A percentile compares a stretch with the other conserved stretches of the same genome.
These are phyloP conservation scores for Ateles fusciceps DNA, from an alignment of 2,797 vertebrate species.

Conservation along the genomic window DNA sequence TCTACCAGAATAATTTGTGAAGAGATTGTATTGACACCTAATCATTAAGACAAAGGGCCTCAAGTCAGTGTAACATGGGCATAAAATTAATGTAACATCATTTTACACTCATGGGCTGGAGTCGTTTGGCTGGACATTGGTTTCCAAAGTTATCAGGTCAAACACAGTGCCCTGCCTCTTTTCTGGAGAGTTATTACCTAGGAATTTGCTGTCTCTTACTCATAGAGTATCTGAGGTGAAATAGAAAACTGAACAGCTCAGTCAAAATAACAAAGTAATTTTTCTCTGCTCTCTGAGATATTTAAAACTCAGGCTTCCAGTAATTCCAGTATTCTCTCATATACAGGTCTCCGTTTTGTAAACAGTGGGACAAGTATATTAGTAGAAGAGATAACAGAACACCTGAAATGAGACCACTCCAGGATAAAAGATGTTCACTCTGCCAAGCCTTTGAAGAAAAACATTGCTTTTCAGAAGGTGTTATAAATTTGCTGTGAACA, in stretches of 20 bases:
- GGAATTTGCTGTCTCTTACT: background rate
- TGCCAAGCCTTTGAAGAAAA: constrained; percentile 41
- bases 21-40: background rate
- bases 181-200: background rate
- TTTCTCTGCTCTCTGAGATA: constrained; percentile 51
- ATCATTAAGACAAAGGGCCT: background rate
- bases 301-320: constrained; percentile 53
- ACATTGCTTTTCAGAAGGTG: constrained; percentile 30
- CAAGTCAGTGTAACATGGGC: background rate
- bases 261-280: constrained; percentile 7
- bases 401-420: background rate
- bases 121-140: background rate
- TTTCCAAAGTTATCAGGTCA: background rate
- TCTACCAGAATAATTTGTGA: background rate
- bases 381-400: constrained; percentile 45
- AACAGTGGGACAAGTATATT: constrained; percentile 33
- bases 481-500: constrained; percentile 40
- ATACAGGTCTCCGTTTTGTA: constrained; percentile 7
- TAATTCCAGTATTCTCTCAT: background rate
- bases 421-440: constrained; percentile 29
- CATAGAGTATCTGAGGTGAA: background rate
- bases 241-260: background rate
- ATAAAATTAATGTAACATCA: background rate
- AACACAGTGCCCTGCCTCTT: background rate
- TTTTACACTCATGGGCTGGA: background rate